phyloP scores from a whole-genome alignment of 1,140 invertebrate species.

The Globodera rostochiensis region DNA sequence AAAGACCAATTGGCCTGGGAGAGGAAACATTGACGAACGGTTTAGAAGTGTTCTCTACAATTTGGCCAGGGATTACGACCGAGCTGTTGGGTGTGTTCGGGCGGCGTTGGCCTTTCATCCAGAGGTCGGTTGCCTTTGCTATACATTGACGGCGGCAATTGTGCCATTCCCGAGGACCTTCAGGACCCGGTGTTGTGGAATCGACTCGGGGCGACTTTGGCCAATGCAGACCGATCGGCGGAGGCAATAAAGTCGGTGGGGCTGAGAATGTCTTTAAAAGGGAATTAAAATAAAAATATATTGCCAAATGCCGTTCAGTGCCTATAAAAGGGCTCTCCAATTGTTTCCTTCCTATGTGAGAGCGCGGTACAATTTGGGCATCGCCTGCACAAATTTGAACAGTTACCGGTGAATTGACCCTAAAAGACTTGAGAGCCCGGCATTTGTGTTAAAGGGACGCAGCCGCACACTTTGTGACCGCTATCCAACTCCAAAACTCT shows the following conservation, averaged over 20 bases:
- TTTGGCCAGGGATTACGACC: conserved; percentile 87
- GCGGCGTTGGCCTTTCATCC: conserved; percentile 81
- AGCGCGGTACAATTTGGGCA: conserved; percentile 94
- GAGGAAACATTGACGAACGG: conserved; percentile 81
- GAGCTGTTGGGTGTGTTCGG: conserved; percentile 92
- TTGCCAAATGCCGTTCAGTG: conserved; percentile 63
- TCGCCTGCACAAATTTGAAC: conserved; percentile 93
- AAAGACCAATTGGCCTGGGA: conserved; percentile 69
- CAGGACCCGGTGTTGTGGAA: conserved; percentile 95
- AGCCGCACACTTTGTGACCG: conserved; percentile 88
- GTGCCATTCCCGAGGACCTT: conserved; percentile 29
- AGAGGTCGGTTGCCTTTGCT: conserved; percentile 68
- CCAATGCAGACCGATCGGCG: conserved; percentile 89
- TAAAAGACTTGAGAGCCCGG: not conserved
- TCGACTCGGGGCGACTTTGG: conserved; percentile 89
- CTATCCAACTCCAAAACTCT: conserved; percentile 85
- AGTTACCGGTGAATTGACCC: conserved; percentile 76
- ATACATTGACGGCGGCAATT: conserved; percentile 37
- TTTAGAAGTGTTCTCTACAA: conserved; percentile 95
- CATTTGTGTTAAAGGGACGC: conserved; percentile 76
- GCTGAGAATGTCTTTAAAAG: not conserved
- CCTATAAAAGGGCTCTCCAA: conserved; percentile 87
- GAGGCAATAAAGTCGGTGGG: conserved; percentile 79
- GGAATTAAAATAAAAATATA: too few relatives aligned
- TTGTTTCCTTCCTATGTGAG: conserved; percentile 92